Conservation (phyloP, 1,140 invertebrate genomes). For the Chymomyza costata region DNA sequence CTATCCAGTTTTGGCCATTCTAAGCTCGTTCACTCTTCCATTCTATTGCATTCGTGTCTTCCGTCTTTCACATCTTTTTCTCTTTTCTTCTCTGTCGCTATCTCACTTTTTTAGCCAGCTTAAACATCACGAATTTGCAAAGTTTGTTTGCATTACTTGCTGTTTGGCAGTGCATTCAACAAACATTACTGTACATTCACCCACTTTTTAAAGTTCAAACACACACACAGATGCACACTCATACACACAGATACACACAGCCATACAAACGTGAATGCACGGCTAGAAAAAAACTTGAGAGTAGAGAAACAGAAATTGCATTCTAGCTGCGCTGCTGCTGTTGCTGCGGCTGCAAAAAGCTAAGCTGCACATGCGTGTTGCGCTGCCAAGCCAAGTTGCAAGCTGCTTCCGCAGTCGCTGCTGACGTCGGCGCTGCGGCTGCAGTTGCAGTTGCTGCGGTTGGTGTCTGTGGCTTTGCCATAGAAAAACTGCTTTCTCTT, state of each 20-base stretch:
- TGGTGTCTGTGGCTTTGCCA: slow-evolving; percentile 5
- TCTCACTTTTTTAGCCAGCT: no score
- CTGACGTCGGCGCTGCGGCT: slow-evolving; percentile 1
- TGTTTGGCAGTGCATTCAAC: slow-evolving; percentile 47
- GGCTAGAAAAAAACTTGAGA: slow-evolving; percentile 22
- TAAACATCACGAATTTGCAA: slow-evolving; percentile 66
- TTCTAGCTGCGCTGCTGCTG: slow-evolving; percentile 46
- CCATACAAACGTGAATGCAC: slow-evolving; percentile 20
- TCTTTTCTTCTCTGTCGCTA: no score
- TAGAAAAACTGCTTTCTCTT: slow-evolving; percentile 68
- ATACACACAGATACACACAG: slow-evolving; percentile 7
- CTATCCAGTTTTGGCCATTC: slow-evolving; percentile 33
- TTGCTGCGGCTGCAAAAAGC: slow-evolving; percentile 29
- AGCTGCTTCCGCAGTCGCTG: slow-evolving; percentile 34
- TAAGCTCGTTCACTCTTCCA: slow-evolving; percentile 21
- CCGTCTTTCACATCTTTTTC: no score
- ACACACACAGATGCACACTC: slow-evolving; percentile 43
- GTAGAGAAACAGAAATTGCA: slow-evolving; percentile 66
- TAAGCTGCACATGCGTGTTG: slow-evolving; percentile 56
- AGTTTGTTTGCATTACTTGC: slow-evolving; percentile 37
- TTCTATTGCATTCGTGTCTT: no score
- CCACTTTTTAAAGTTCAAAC: slow-evolving; percentile 74
- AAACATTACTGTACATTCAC: slow-evolving; percentile 75
- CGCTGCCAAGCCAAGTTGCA: no score
- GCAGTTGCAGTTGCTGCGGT: neutral